Base-by-base conservation (phyloP, 2,888 invertebrate genomes). In the Drosophila kokeensis region DNA sequence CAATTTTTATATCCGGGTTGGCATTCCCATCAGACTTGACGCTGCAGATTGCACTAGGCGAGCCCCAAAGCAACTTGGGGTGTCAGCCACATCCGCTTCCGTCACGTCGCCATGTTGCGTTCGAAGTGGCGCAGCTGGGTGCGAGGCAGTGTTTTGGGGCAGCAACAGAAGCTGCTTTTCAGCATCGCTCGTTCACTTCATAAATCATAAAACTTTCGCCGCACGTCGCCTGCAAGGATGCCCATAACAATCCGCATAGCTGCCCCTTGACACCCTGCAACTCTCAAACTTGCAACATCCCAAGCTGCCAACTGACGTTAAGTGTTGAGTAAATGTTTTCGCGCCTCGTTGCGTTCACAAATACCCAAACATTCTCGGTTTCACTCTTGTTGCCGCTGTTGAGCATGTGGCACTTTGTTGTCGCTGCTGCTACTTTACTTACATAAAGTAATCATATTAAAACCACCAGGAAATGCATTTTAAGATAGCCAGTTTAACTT, bases 281-380 rank as follows among this genome's bases (percentile, higher is more conserved):
- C 57, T 29, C 50, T 61, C 52, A 34, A 85, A 82, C 78, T 79
- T 79, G 81, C 77, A 73, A 77, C 79, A 76, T 69, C 48, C 59
- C 69, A 65, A 69, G 59, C 82, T 74, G 82, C 69, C 83, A 81
- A 78, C 83, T 82, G 90, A 75, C 80, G 81, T 83, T 84, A 89
- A 87, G 90, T 90, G 87, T 87, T 87, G 87, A 87, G 87, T 87
- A 87, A 87, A 90, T 87, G 90, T 90, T 87, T 87, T 89, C 80
- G 78, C 87, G 90, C 87, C 90, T 87, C 87, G 87, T 83, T 88
- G 89, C 82, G 76, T 71, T 82, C 72, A 69, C 73, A 76, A 86
- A 90, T 86, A 86, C 86, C 76, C 74, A 82, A 85, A 78, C 82
- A 76, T 75, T 86, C 75, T 42, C 54, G 21, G 32, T 15, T 57